Conservation (phyloP, 2,797 vertebrate genomes). For the Alfaro cultratus region DNA sequence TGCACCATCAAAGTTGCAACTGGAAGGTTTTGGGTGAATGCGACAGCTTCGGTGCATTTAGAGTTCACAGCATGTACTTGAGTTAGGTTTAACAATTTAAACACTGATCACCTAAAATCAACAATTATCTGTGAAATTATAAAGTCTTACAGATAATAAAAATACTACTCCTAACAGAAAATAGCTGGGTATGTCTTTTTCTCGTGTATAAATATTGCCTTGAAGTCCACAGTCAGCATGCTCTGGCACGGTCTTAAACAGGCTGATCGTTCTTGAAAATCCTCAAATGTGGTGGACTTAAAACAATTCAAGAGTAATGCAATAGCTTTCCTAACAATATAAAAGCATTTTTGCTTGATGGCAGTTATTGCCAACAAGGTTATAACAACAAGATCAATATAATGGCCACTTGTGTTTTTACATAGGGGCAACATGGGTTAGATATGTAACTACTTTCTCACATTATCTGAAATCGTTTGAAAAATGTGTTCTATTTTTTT, state of each 20-base stretch:
- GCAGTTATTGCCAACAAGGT: not conserved
- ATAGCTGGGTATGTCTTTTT: not conserved
- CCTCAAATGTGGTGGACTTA: not conserved
- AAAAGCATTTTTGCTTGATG: not conserved
- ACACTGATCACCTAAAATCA: slow-evolving; percentile 29
- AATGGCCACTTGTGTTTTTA: not conserved
- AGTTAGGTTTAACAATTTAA: slow-evolving; percentile 20
- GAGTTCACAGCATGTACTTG: not conserved
- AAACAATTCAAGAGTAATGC: not conserved
- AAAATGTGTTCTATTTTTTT: not conserved
- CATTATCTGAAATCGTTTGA: not conserved
- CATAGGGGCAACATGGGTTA: not conserved
- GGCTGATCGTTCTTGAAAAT: not conserved
- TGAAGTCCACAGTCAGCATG: not conserved
- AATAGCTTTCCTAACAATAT: not conserved
- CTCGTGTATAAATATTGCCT: not conserved
- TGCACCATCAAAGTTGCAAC: slow-evolving; percentile 75
- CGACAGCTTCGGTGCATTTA: slow-evolving; percentile 32
- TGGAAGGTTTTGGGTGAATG: slow-evolving; percentile 58
- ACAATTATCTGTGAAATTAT: not conserved
- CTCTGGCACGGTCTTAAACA: not conserved
- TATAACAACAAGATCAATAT: not conserved
- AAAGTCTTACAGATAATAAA: not conserved
- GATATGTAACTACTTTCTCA: not conserved
- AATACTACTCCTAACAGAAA: not conserved